phyloP scores from a whole-genome alignment of 2,797 vertebrate genomes.

The Betta splendens region DNA sequence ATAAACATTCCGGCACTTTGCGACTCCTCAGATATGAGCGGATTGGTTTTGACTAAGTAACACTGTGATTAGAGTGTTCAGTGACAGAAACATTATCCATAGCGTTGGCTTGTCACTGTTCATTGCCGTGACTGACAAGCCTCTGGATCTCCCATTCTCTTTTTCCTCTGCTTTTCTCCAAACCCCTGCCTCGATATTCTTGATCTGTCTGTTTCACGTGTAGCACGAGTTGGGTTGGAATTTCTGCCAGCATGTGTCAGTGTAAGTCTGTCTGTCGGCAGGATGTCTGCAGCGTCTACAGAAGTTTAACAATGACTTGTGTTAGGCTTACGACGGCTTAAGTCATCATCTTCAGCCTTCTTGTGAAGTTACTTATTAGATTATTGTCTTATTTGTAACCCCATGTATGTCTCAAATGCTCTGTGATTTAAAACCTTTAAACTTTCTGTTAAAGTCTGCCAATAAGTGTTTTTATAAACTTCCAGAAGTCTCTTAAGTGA shows the following conservation, averaged over 20 bases:
- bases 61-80: slow-evolving; percentile 80
- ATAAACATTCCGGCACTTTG: slow-evolving; percentile 62
- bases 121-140: slow-evolving; percentile 71
- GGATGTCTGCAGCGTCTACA: slow-evolving; percentile 31
- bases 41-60: slow-evolving; percentile 81
- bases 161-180: slow-evolving; percentile 50
- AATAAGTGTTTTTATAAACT: too few relatives aligned
- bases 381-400: too few relatives aligned
- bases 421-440: too few relatives aligned
- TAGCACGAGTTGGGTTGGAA: slow-evolving; percentile 46
- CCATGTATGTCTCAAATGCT: too few relatives aligned
- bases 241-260: slow-evolving; percentile 60
- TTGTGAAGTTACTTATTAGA: background rate
- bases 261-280: slow-evolving; percentile 38
- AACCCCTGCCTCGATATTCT: slow-evolving; percentile 52
- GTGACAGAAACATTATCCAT: slow-evolving; percentile 83
- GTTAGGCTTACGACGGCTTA: slow-evolving; percentile 7
- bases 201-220: slow-evolving; percentile 56
- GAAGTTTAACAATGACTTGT: slow-evolving; percentile 20
- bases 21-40: slow-evolving; percentile 56
- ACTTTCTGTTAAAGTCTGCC: too few relatives aligned
- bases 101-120: slow-evolving; percentile 72
- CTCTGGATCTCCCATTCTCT: slow-evolving; percentile 68
- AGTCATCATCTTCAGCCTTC: background rate
- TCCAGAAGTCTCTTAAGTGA: too few relatives aligned